phyloP scores from a whole-genome alignment of 2,888 invertebrate genomes.

The Sesia bembeciformis region DNA sequence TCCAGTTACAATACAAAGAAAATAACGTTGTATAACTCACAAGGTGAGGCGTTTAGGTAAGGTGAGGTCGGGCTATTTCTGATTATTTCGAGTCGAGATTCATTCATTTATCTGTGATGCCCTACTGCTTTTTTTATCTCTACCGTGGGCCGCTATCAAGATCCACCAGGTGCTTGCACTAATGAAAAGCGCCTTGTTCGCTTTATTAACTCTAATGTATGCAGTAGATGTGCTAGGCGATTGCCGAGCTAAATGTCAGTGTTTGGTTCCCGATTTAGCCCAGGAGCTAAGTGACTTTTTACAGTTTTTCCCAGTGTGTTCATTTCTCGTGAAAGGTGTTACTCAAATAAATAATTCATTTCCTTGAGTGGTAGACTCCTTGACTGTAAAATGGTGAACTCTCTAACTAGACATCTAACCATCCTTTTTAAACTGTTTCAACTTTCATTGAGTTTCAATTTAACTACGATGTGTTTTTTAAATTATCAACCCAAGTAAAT shows the following conservation, averaged over 20 bases:
- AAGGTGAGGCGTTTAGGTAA: no score
- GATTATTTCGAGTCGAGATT: no score
- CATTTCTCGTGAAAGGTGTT: neutral
- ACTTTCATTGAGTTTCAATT: no score
- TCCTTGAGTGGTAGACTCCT: neutral
- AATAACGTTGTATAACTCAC: no score
- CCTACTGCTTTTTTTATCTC: neutral
- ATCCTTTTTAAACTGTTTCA: no score
- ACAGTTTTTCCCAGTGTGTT: neutral
- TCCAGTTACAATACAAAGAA: no score
- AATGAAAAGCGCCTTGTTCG: constrained; percentile 64
- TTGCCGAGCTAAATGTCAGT: constrained; percentile 9
- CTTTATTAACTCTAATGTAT: constrained; percentile 72
- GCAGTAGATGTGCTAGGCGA: constrained; percentile 32
- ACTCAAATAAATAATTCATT: neutral
- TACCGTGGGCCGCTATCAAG: constrained; percentile 35
- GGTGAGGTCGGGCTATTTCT: no score
- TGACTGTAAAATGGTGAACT: no score
- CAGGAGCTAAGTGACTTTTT: constrained; percentile 2
- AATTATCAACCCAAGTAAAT: no score
- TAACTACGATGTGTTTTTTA: no score
- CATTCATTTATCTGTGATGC: no score
- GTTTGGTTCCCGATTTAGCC: constrained; percentile 4
- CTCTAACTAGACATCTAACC: no score
- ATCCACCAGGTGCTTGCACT: constrained; percentile 44